These are phyloP conservation scores for Hypsibius dujardini DNA, from an alignment of 1,140 invertebrate genomes.

Conservation along the genomic window DNA sequence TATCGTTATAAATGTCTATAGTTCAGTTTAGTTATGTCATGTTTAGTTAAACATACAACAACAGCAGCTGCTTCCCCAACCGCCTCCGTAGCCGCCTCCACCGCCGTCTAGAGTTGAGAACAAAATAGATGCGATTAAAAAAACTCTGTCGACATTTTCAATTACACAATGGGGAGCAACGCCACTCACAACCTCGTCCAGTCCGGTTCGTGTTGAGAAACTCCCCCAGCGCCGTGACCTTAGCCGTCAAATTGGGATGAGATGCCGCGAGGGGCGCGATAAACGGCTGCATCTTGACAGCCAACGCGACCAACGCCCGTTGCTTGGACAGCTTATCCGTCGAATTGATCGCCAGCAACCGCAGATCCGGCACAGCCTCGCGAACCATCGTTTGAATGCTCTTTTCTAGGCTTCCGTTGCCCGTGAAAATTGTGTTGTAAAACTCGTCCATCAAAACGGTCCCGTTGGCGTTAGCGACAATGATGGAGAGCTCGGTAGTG, in stretches of 20 bases:
- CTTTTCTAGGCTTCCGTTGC: not conserved
- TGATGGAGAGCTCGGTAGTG: not conserved
- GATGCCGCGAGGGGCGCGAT: not conserved
- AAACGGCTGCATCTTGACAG: conserved; percentile 7
- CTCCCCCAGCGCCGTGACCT: not conserved
- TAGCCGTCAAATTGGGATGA: not conserved
- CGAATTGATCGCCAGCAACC: not conserved
- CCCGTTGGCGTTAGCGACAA: not conserved
- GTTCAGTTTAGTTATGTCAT: not conserved
- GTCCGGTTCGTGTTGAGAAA: conserved; percentile 7
- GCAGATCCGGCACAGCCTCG: not conserved
- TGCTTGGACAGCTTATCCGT: not conserved
- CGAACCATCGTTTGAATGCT: not conserved
- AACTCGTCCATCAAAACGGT: not conserved
- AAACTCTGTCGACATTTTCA: not conserved
- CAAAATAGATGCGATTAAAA: not conserved
- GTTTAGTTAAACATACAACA: not conserved
- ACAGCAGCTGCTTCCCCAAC: not conserved
- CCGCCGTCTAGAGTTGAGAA: not conserved
- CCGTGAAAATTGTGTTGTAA: not conserved
- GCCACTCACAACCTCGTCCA: not conserved
- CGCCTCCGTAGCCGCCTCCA: not conserved
- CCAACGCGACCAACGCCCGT: not conserved
- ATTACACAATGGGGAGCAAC: not conserved
- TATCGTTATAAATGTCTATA: too few species aligned